Conservation (phyloP, 92 coral and sea anemone species). For the Phenganax marumi region DNA sequence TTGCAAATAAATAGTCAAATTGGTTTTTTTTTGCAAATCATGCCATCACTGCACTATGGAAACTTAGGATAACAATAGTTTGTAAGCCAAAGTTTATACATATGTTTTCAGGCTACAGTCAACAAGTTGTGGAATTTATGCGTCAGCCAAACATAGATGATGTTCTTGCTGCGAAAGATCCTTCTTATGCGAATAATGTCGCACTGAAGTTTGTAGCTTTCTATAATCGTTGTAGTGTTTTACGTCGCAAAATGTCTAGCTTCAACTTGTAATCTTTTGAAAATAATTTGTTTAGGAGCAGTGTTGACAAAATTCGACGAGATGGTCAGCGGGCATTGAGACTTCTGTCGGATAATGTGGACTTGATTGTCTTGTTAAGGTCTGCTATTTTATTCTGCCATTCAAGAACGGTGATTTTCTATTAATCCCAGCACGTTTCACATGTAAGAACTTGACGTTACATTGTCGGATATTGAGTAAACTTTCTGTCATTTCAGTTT, state of each 20-base stretch:
- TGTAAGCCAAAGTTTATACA: neutral
- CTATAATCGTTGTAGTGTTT: neutral
- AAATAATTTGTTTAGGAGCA: slow-evolving; percentile 58
- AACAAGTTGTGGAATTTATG: slow-evolving; percentile 86
- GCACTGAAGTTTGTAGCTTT: slow-evolving; percentile 70
- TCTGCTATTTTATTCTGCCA: neutral
- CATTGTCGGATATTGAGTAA: neutral
- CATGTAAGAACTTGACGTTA: neutral
- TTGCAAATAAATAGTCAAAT: neutral
- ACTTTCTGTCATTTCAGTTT: slow-evolving; percentile 28
- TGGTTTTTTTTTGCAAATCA: neutral
- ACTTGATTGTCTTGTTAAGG: slow-evolving; percentile 88
- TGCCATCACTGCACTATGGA: too few species aligned
- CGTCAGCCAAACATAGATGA: slow-evolving; percentile 81
- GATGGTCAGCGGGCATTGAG: slow-evolving; percentile 92
- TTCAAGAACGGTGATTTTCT: too few species aligned
- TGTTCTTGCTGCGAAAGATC: slow-evolving; percentile 66
- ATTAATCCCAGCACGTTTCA: neutral
- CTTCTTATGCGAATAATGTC: slow-evolving; percentile 65
- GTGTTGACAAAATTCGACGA: slow-evolving; percentile 68
- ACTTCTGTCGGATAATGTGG: slow-evolving; percentile 82
- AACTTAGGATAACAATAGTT: too few species aligned
- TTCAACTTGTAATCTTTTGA: neutral
- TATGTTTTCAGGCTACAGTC: slow-evolving; percentile 73
- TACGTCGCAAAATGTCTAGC: neutral